These are phyloP conservation scores for Notolepis coatsorum DNA, from an alignment of 2,797 vertebrate genomes.

Conservation along the genomic window DNA sequence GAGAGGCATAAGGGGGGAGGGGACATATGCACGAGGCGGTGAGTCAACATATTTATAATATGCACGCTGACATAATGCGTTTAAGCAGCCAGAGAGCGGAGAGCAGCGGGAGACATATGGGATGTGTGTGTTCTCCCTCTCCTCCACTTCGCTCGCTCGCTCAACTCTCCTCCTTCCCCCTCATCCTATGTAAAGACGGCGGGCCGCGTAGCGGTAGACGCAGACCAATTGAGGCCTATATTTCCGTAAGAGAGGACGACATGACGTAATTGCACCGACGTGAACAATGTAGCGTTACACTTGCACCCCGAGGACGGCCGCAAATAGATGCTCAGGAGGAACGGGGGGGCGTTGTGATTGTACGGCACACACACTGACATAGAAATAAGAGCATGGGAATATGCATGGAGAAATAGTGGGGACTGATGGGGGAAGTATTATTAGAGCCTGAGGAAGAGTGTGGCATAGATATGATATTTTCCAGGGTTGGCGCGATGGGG, in stretches of 20 bases:
- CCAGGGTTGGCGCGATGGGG: constrained; percentile 53
- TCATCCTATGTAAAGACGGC: constrained; percentile 46
- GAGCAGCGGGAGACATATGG: constrained; percentile 36
- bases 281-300: constrained; percentile 7
- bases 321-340: constrained; percentile 38
- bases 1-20: not conserved
- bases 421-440: constrained; percentile 32
- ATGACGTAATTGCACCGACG: constrained; percentile 28
- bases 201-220: constrained; percentile 34
- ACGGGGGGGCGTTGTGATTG: constrained; percentile 19
- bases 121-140: constrained; percentile 40
- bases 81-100: constrained; percentile 22
- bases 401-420: constrained; percentile 53
- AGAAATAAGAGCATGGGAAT: constrained; percentile 36
- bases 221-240: constrained; percentile 11
- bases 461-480: constrained; percentile 66
- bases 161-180: constrained; percentile 39
- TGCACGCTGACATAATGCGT: constrained; percentile 59
- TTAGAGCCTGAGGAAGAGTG: constrained; percentile 53
- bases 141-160: constrained; percentile 22
- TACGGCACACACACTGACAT: constrained; percentile 12
- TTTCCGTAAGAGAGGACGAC: constrained; percentile 28
- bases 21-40: constrained; percentile 50
- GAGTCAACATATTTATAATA: constrained; percentile 80
- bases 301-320: constrained; percentile 15